Conservation (phyloP, 2,113 vertebrate species). For the Stigmatopora argus region DNA sequence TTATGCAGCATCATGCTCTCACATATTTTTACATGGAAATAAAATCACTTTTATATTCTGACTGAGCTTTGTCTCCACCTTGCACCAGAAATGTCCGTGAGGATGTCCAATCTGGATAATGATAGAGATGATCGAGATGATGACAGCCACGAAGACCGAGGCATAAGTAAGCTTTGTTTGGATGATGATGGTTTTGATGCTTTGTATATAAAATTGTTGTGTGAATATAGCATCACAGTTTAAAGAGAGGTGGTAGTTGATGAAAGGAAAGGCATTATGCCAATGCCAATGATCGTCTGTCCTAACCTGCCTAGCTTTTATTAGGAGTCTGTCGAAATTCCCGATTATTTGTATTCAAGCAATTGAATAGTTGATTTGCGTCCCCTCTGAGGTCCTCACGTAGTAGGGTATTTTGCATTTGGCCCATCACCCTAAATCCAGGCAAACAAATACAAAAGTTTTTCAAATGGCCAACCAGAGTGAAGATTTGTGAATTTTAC, state of each 20-base stretch:
- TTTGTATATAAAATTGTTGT: not conserved
- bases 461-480: no score
- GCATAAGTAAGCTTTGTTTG: constrained; percentile 82
- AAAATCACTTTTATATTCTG: not conserved
- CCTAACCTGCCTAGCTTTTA: no score
- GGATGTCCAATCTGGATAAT: constrained; percentile 98
- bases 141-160: constrained; percentile 93
- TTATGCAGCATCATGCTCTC: not conserved
- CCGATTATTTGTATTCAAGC: not conserved
- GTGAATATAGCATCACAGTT: not conserved
- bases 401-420: no score
- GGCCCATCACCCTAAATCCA: no score
- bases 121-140: constrained; percentile 94
- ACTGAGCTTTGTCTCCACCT: not conserved
- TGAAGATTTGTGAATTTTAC: no score
- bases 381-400: no score
- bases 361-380: no score
- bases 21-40: not conserved
- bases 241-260: not conserved
- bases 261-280: not conserved
- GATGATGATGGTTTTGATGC: not conserved
- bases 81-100: constrained; percentile 90
- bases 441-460: no score
- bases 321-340: not conserved
- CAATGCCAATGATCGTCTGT: no score